Evolutionary conservation across 2,797 vertebrate species (phyloP), one percentile per base, ranked within the genome.

Genomic region (Orientallactaga sibirica): DNA sequence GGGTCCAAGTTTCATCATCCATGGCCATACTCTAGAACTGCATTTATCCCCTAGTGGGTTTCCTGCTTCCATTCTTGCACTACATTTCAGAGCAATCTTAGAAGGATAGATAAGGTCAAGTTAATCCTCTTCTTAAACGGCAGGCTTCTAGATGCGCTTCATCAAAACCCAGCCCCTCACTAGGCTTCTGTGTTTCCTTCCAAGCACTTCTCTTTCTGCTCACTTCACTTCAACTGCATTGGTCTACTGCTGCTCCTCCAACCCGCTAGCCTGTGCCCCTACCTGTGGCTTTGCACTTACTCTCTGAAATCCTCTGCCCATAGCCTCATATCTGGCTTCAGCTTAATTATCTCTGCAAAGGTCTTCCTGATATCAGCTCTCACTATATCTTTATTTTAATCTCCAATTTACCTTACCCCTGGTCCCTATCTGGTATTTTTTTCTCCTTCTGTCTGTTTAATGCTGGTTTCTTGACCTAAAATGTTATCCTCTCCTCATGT

Each of bases 341-440:
- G 58, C 24, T 83, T 22, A n/a, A 61, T 68, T 52, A 41, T 75
- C 55, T 68, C 68, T n/a, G 93, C 12, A 37, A 41, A 85, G 61
- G 29, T 10, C 41, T 18, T 8, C 62, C 27, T 67, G 33, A 19
- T 7, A 25, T 0, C 2, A 0, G n/a, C 29, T 48, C 14, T 58
- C 55, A 58, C 55, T 55, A 15, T 4, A 18, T 68, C 20, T 61
- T 71, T 10, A 11, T 18, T 14, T 14, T 62, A 25, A 67, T 78
- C 43, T 91, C 52, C 62, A 70, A 4, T n/a, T 48, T 64, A 66
- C 55, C 55, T 58, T 12, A 22, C 0, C 7, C 2, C 19, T 19
- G 33, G 33, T 10, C 29, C 10, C 25, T 29, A 10, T 14, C 37
- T 64, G 43, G 74, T 25, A n/a, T 48, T 79, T 74, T 90, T 71